These are phyloP conservation scores for Drosophila prosaltans DNA, from an alignment of 1,140 invertebrate genomes.

Conservation along the genomic window DNA sequence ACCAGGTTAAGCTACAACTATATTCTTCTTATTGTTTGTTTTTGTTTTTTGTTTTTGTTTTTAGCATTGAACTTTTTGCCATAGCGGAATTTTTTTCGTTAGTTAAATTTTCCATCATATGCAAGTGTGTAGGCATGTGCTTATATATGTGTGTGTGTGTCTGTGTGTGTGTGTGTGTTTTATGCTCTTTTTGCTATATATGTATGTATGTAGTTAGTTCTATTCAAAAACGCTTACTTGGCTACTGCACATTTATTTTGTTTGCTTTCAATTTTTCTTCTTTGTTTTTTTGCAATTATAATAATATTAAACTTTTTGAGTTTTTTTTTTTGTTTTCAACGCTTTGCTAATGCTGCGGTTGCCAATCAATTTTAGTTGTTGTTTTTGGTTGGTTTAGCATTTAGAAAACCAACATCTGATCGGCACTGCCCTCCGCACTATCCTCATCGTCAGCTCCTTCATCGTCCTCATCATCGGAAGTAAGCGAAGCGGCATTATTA, in stretches of 20 bases:
- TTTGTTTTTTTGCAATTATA: conserved; percentile 35
- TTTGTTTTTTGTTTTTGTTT: too few relatives aligned
- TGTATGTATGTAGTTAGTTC: conserved; percentile 45
- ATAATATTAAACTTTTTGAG: conserved; percentile 19
- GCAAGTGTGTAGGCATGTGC: conserved; percentile 1
- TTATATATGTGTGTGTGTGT: conserved; percentile 36
- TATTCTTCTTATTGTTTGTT: not conserved
- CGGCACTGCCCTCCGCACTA: conserved; percentile 90
- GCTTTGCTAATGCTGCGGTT: conserved; percentile 54
- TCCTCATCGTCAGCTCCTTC: conserved; percentile 87
- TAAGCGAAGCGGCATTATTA: conserved; percentile 85
- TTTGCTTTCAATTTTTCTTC: conserved; percentile 38
- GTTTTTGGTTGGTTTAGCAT: conserved; percentile 18
- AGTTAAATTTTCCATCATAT: conserved; percentile 16
- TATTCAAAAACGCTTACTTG: conserved; percentile 78
- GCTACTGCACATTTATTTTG: conserved; percentile 76
- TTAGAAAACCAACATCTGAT: conserved; percentile 91
- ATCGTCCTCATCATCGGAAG: conserved; percentile 86
- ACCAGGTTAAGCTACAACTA: conserved; percentile 6
- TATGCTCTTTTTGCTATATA: conserved; percentile 70
- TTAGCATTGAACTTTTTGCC: not conserved
- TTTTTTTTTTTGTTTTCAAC: conserved; percentile 16
- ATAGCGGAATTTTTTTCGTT: conserved; percentile 3
- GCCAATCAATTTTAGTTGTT: conserved; percentile 15
- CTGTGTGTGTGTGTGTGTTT: conserved; percentile 36